phyloP scores from a whole-genome alignment of 2,113 vertebrate genomes.

The Cynopterus brachyotis region DNA sequence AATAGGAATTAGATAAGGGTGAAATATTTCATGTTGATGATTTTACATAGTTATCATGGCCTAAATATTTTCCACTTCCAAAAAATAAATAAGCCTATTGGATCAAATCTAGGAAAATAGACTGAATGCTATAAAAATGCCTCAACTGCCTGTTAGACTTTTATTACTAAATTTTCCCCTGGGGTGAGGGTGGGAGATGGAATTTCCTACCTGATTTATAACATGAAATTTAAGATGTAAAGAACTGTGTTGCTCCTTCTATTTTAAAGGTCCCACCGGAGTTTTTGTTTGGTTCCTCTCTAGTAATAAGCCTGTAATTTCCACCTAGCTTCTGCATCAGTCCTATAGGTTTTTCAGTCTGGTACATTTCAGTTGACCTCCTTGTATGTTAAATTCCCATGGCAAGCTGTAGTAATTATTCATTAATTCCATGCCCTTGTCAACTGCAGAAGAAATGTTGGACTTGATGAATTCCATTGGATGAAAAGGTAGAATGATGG shows the following conservation, averaged over 20 bases:
- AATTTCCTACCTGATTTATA: slow-evolving; percentile 54
- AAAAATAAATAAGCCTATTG: not conserved
- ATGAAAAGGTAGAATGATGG: not conserved
- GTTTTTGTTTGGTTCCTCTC: not conserved
- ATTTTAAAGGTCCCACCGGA: not conserved
- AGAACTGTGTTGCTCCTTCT: not conserved
- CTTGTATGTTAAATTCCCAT: not conserved
- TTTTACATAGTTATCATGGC: slow-evolving; percentile 39
- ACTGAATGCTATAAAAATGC: slow-evolving; percentile 42
- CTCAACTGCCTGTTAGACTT: not conserved
- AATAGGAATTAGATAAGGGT: not conserved
- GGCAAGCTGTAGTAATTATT: not conserved
- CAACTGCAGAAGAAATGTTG: not conserved
- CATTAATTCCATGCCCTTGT: not conserved
- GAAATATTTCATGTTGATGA: slow-evolving; percentile 30
- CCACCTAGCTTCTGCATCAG: not conserved
- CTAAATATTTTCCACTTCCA: not conserved
- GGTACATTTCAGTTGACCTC: not conserved
- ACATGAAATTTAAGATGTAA: slow-evolving; percentile 26
- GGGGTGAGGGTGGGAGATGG: not conserved
- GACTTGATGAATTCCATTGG: not conserved
- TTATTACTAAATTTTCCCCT: slow-evolving; percentile 53
- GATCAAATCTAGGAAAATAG: slow-evolving; percentile 5
- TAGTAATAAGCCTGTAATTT: not conserved
- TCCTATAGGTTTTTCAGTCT: not conserved